phyloP scores from a whole-genome alignment of 92 coral and sea anemone species.

The Heliopora coerulea region DNA sequence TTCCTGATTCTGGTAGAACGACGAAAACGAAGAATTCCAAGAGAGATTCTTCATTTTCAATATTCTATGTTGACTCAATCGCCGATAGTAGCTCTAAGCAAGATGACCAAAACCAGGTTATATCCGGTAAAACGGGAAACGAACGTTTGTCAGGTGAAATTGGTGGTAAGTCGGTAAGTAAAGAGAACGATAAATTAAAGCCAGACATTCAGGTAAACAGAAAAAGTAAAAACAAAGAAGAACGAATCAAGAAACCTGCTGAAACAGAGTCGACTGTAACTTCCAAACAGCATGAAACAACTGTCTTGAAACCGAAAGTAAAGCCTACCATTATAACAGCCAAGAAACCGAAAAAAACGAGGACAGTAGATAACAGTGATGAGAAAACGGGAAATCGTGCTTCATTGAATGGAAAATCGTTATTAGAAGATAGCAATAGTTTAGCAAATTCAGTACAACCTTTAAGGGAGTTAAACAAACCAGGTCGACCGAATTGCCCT shows the following conservation, averaged over 20 bases:
- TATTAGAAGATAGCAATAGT: background rate
- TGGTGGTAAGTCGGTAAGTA: slow-evolving; percentile 41
- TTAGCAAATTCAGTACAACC: background rate
- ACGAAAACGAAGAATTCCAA: background rate
- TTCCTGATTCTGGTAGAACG: background rate
- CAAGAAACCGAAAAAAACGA: slow-evolving; percentile 42
- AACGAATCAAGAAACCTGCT: background rate
- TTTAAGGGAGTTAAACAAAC: background rate
- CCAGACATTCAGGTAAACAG: slow-evolving; percentile 15
- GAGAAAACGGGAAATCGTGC: slow-evolving; percentile 4
- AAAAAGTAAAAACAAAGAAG: slow-evolving; percentile 3
- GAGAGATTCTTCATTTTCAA: background rate
- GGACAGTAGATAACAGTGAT: slow-evolving; percentile 15
- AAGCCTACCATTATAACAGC: slow-evolving; percentile 53
- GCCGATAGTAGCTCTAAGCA: background rate
- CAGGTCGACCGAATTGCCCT: slow-evolving; percentile 25
- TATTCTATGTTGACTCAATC: slow-evolving; percentile 31
- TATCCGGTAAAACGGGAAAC: background rate
- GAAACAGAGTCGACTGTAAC: slow-evolving; percentile 12
- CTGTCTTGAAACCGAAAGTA: slow-evolving; percentile 42
- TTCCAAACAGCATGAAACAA: slow-evolving; percentile 7
- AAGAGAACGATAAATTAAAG: slow-evolving; percentile 42
- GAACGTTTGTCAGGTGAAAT: background rate
- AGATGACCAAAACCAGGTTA: background rate
- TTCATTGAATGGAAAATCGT: slow-evolving; percentile 10